phyloP scores from a whole-genome alignment of 2,888 invertebrate genomes.

The Chrysopilus asiliformis region DNA sequence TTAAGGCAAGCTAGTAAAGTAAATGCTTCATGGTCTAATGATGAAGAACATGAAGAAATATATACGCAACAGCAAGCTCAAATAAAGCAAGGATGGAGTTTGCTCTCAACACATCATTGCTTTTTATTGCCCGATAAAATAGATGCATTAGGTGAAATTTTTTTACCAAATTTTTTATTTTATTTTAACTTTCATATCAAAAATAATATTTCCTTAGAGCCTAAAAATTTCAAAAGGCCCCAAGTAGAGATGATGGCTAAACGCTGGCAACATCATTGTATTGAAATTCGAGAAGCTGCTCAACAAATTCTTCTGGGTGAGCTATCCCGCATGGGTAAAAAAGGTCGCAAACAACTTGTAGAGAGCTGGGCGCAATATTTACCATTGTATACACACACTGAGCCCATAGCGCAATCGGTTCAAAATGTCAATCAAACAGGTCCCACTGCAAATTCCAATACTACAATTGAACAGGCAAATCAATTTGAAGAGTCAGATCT shows the following conservation, averaged over 20 bases:
- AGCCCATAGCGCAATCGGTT: conserved; percentile 59
- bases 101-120: conserved; percentile 90
- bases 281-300: conserved; percentile 93
- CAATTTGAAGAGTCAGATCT: neutral
- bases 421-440: conserved; percentile 30
- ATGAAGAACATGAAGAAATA: conserved; percentile 73
- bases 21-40: conserved; percentile 52
- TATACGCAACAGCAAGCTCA: conserved; percentile 78
- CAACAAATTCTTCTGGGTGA: conserved; percentile 92
- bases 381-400: conserved; percentile 72
- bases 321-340: conserved; percentile 54
- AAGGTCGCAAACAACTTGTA: conserved; percentile 82
- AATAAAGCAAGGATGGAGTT: conserved; percentile 95
- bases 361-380: conserved; percentile 95
- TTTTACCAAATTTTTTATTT: conserved; percentile 1
- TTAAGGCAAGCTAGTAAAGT: conserved; percentile 48
- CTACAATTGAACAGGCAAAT: conserved; percentile 13
- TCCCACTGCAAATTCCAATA: conserved; percentile 16
- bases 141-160: conserved; percentile 35
- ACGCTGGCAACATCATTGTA: conserved; percentile 96
- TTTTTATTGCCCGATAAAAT: conserved; percentile 91
- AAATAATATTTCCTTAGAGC: conserved; percentile 38
- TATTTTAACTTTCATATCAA: conserved; percentile 1
- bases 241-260: conserved; percentile 96
- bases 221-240: conserved; percentile 78